Evolutionary conservation across 2,888 invertebrate species (phyloP).

Genomic region (Lypha dubia): DNA sequence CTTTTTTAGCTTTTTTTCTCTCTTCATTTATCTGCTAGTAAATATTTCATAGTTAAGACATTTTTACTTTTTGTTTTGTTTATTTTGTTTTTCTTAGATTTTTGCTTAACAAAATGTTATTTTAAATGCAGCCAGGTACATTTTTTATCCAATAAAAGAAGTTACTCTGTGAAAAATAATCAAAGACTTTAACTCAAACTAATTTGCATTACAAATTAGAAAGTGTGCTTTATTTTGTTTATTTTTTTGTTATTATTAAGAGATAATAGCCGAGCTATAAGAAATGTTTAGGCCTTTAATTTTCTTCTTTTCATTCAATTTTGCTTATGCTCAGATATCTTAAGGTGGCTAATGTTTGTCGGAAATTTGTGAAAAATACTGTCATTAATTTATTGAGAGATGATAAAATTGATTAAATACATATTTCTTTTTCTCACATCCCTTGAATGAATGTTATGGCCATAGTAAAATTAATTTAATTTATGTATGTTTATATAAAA

Average conservation of each 20-base stretch:
- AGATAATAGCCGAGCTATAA: slow-evolving; percentile 41
- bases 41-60: slow-evolving; percentile 70
- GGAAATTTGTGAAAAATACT: slow-evolving; percentile 42
- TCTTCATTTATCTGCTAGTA: slow-evolving; percentile 50
- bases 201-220: slow-evolving; percentile 73
- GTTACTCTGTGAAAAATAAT: slow-evolving; percentile 36
- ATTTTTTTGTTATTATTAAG: slow-evolving; percentile 38
- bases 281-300: slow-evolving; percentile 31
- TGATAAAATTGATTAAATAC: slow-evolving; percentile 40
- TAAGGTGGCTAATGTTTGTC: slow-evolving; percentile 45
- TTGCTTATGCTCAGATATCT: slow-evolving; percentile 29
- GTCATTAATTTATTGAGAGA: slow-evolving; percentile 47
- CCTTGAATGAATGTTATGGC: background rate
- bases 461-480: background rate
- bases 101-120: slow-evolving; percentile 48
- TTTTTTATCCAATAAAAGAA: slow-evolving; percentile 47
- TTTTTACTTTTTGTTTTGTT: slow-evolving; percentile 13
- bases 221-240: slow-evolving; percentile 61
- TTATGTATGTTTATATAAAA: background rate
- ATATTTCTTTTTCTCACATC: background rate
- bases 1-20: slow-evolving; percentile 12
- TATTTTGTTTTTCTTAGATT: slow-evolving; percentile 26
- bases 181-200: slow-evolving; percentile 56
- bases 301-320: slow-evolving; percentile 19
- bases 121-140: background rate